Evolutionary conservation across 1,140 invertebrate species (phyloP), one percentile per base, ranked within the genome.

Genomic region (Pseudomyrmex sp.): DNA sequence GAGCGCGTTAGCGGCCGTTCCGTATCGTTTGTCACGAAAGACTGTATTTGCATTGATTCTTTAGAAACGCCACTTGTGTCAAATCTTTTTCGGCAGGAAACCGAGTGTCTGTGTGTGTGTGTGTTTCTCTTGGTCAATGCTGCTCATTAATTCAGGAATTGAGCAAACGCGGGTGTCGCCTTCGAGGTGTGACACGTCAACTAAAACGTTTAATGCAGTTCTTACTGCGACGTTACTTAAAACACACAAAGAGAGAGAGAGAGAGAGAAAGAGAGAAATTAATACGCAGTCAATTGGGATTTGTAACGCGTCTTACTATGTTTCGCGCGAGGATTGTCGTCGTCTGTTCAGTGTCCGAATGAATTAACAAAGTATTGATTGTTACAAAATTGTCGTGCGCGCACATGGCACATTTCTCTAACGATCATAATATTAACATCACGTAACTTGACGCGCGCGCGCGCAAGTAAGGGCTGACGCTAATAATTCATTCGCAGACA

Each of bases 1-100:
- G 76, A 59, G 66, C 76, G 66, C 76, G 76, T 72, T 72, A 80
- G 76, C 44, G 66, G 54, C 76, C 52, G 66, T 80, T 59, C 76
- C 76, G 66, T 59, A 61, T 72, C 76, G 46, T 61, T 80, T 70
- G 76, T 12, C 56, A 72, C 76, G 35, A 72, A 70, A 80, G 66
- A 58, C 44, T 1, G 54, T 68, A 70, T 80, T 72, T 72, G 54
- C 66, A 80, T 80, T 80, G 54, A 70, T 48, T 72, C 76, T 80
- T 80, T 72, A 50, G 44, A 80, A 50, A 35, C 35, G 68, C 44
- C 69, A 65, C 52, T 69, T 66, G 26, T 35, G 26, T 50, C 35
- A 1, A 35, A n/a, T 7, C 54, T 72, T 70, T 80, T 80, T 72
- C 56, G 54, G 54, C 54, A 18, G n/a, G 20, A 18, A 80, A 18